phyloP scores from a whole-genome alignment of 2,888 invertebrate genomes.

The Oscheius myriophilus region DNA sequence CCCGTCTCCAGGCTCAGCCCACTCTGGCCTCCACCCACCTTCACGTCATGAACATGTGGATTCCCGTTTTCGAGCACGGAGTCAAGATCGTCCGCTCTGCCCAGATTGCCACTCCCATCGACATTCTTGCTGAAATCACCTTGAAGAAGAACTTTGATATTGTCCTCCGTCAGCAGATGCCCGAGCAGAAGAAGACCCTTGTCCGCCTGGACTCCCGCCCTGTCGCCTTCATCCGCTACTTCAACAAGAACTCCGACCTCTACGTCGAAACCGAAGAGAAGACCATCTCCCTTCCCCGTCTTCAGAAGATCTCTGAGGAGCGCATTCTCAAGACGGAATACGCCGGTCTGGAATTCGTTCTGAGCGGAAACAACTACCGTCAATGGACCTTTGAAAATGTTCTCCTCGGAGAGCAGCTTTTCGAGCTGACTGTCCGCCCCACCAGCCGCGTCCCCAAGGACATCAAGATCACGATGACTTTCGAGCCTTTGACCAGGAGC shows the following conservation, averaged over 20 bases:
- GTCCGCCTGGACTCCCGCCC: slow-evolving; percentile 49
- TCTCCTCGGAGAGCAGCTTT: slow-evolving; percentile 28
- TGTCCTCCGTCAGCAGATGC: slow-evolving; percentile 35
- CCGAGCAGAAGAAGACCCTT: slow-evolving; percentile 46
- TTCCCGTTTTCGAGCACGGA: slow-evolving; percentile 60
- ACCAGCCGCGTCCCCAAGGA: slow-evolving; percentile 14
- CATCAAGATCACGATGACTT: slow-evolving; percentile 29
- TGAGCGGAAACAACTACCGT: slow-evolving; percentile 47
- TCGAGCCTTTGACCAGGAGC: neutral
- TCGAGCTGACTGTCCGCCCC: slow-evolving; percentile 21
- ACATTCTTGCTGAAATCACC: slow-evolving; percentile 37
- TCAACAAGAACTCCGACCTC: slow-evolving; percentile 21
- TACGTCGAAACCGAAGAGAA: slow-evolving; percentile 55
- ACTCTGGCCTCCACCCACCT: slow-evolving; percentile 52
- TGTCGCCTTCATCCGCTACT: slow-evolving; percentile 45
- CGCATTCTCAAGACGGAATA: slow-evolving; percentile 34
- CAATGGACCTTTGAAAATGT: slow-evolving; percentile 47
- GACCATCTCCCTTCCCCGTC: slow-evolving; percentile 48
- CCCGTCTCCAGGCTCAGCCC: slow-evolving; percentile 41
- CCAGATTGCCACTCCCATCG: slow-evolving; percentile 56
- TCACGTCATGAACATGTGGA: slow-evolving; percentile 47
- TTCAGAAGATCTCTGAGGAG: slow-evolving; percentile 39
- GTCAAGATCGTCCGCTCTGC: slow-evolving; percentile 53
- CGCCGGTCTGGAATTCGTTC: slow-evolving; percentile 45
- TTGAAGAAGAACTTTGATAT: slow-evolving; percentile 36